Evolutionary conservation across 2,888 invertebrate genomes (phyloP).

Genomic region (Bugulina stolonifera): DNA sequence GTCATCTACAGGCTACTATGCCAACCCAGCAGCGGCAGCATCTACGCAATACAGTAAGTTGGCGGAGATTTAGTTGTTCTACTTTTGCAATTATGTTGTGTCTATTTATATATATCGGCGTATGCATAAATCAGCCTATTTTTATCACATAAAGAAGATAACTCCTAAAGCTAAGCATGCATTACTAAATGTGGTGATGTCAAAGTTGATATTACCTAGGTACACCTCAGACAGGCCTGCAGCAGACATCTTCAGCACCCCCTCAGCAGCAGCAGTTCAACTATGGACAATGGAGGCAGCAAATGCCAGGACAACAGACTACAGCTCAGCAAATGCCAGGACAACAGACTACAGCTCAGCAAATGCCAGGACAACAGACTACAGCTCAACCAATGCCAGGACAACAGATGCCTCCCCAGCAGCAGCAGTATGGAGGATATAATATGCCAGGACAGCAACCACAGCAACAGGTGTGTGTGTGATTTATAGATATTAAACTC

Average conservation of each 20-base stretch:
- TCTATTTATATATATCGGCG: too few relatives aligned
- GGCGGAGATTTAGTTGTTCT: too few relatives aligned
- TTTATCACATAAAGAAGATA: too few relatives aligned
- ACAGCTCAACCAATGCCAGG: not conserved
- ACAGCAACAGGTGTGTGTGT: not conserved
- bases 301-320: not conserved
- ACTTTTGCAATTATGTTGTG: too few relatives aligned
- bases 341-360: not conserved
- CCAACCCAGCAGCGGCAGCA: not conserved
- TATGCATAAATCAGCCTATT: too few relatives aligned
- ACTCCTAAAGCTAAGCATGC: too few relatives aligned
- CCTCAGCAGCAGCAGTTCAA: constrained; percentile 1
- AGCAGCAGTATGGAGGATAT: not conserved
- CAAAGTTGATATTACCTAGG: too few relatives aligned
- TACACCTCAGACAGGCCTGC: not conserved
- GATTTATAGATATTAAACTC: too few relatives aligned
- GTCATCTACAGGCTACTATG: not conserved
- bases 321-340: not conserved
- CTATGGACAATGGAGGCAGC: constrained; percentile 1
- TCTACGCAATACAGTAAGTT: not conserved
- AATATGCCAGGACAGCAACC: not conserved
- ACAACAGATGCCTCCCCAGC: not conserved
- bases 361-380: not conserved
- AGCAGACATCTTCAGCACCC: not conserved
- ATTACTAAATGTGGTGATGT: too few relatives aligned